Percentiles rank a stretch among this genome's conserved stretches.
Conservation (phyloP, 92 coral and sea anemone species). For the Desmophyllum pertusum region DNA sequence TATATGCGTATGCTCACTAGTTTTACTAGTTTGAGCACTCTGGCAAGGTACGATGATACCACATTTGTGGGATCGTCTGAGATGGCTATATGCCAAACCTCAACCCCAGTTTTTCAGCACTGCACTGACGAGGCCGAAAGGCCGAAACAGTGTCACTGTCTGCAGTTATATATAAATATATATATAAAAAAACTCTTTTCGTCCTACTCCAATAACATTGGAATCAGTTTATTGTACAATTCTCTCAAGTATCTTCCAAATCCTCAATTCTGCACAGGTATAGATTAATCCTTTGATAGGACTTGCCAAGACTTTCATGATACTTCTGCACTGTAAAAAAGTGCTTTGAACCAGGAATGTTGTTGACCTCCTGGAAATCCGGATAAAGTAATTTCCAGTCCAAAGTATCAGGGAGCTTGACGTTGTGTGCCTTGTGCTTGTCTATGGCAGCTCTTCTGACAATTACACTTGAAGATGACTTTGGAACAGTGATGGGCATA, state of each 20-base stretch:
- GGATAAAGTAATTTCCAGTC: not conserved
- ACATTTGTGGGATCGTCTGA: too few relatives aligned
- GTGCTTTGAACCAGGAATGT: not conserved
- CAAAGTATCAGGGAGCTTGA: not conserved
- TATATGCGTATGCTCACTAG: too few relatives aligned
- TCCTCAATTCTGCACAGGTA: conserved; percentile 14
- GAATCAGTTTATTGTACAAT: too few relatives aligned
- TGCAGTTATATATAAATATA: too few relatives aligned
- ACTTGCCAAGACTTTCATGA: not conserved
- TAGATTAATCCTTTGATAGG: not conserved
- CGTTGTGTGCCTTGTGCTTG: not conserved
- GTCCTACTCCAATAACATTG: too few relatives aligned
- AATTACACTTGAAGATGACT: not conserved
- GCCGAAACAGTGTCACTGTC: too few relatives aligned
- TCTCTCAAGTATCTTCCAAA: conserved; percentile 18
- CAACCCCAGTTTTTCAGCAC: too few relatives aligned
- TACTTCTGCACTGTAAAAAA: not conserved
- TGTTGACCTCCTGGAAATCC: not conserved
- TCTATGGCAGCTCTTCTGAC: not conserved
- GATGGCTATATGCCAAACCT: too few relatives aligned
- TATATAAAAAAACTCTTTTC: too few relatives aligned
- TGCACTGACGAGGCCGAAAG: too few relatives aligned
- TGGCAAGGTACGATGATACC: too few relatives aligned
- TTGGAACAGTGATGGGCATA: not conserved
- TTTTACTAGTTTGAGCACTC: too few relatives aligned